Conservation (phyloP, 2,113 vertebrate genomes). For the Panthera tigris region DNA sequence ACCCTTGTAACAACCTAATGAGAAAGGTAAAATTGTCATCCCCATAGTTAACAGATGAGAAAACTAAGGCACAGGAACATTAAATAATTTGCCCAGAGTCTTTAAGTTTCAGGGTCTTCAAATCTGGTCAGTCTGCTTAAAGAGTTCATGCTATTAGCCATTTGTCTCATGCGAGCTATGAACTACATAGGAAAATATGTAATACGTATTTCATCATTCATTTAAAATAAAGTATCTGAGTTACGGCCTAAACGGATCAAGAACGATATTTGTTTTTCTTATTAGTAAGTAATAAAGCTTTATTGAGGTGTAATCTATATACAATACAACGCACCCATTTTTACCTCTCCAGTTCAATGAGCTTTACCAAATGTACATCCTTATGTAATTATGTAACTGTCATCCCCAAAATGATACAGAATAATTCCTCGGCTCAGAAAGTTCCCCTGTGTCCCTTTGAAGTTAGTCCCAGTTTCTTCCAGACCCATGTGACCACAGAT, state of each 20-base stretch:
- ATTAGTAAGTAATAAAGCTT: background rate
- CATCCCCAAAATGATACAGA: background rate
- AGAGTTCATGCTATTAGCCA: background rate
- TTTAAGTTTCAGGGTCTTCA: background rate
- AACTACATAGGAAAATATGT: background rate
- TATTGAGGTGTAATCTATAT: background rate
- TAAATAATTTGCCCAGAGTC: background rate
- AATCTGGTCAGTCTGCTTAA: background rate
- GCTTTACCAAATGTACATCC: background rate
- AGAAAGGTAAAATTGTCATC: background rate
- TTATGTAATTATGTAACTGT: background rate
- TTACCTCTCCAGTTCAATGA: background rate
- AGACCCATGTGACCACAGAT: background rate
- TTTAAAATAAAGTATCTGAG: conserved; percentile 18
- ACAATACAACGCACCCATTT: conserved; percentile 9
- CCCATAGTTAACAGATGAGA: background rate
- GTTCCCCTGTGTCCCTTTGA: background rate
- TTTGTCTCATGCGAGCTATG: background rate
- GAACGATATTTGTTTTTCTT: background rate
- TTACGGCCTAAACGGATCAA: background rate
- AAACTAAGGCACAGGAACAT: background rate
- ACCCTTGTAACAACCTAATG: background rate
- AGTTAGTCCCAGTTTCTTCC: background rate
- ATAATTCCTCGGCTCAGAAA: background rate
- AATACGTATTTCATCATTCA: background rate